Percentiles rank a stretch among this genome's conserved stretches.
Evolutionary conservation across 2,797 vertebrate genomes (phyloP).

Genomic region (Mallotus villosus): DNA sequence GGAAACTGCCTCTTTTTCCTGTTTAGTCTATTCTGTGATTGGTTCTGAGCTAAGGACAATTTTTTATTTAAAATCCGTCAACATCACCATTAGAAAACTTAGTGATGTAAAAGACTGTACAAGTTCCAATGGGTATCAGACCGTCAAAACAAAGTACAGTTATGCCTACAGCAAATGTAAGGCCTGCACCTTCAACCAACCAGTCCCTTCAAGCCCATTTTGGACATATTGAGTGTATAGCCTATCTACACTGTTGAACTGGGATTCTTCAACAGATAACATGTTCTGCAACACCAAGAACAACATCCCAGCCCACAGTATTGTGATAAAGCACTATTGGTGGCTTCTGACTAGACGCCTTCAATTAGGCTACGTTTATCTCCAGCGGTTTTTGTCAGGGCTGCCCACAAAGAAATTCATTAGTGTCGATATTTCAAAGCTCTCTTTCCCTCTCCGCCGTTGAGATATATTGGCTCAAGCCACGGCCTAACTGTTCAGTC

Average conservation of each 20-base stretch:
- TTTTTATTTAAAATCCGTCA: slow-evolving; percentile 54
- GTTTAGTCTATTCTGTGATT: slow-evolving; percentile 77
- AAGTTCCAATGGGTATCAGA: too few species aligned
- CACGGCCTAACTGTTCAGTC: too few species aligned
- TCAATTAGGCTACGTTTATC: slow-evolving; percentile 18
- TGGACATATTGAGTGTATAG: not conserved
- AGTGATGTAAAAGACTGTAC: not conserved
- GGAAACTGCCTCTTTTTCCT: slow-evolving; percentile 77
- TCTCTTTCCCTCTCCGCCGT: slow-evolving; percentile 1
- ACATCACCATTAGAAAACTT: slow-evolving; percentile 38
- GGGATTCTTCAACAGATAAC: not conserved
- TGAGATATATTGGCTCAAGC: too few species aligned
- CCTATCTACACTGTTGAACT: not conserved
- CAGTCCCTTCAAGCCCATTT: not conserved
- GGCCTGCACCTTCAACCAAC: not conserved
- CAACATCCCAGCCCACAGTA: slow-evolving; percentile 1
- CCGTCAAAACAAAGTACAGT: not conserved
- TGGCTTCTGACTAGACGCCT: slow-evolving; percentile 3
- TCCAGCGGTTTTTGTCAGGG: slow-evolving; percentile 6
- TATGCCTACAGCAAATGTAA: not conserved
- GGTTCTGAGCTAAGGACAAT: slow-evolving; percentile 40
- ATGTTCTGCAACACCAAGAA: slow-evolving; percentile 21
- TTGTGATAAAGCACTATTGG: slow-evolving; percentile 32
- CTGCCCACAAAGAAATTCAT: slow-evolving; percentile 11
- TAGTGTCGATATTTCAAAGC: not conserved